Base-by-base conservation (phyloP, 2,797 vertebrate species). In the Meda fulgida region DNA sequence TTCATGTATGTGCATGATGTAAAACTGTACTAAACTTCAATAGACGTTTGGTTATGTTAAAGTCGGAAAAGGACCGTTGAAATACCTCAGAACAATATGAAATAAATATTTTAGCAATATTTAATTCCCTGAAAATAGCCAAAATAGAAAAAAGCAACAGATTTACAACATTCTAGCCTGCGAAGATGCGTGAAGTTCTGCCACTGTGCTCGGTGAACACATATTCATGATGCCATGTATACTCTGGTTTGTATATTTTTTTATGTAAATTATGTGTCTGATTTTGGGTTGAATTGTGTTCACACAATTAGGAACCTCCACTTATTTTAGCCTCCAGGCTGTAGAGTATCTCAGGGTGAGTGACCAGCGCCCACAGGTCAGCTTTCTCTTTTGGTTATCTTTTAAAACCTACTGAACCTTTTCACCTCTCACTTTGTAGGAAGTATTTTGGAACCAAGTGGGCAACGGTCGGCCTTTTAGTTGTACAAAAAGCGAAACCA, bases 311-410 rank as follows among this genome's bases (percentile, higher is more conserved):
- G 6, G 3, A 66, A 31, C n/a, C 29, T 79, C 71, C 36, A 78
- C 67, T 82, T 55, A 26, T 73, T 70, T 78, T 34, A 55, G 53
- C 58, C 84, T 82, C 60, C 43, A 80, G 75, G 69, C 80, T 63
- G 80, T 78, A 80, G 63, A 86, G 53, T 78, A 76, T 83, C 85
- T 86, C 85, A 66, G 89, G 81, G 87, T 66, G 77, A 88, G 48
- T 89, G 84, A 78, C 85, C 87, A 78, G 88, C 90, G 89, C 90
- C 89, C 90, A 93, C 91, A 93, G 93, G 94, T 95, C 94, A 95
- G 93, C 93, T 95, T 95, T 95, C 94, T 91, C 94, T 87, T 85
- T 84, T 80, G 86, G 77, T 87, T 92, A 93, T 94, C 89, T 92
- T 92, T 94, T 93, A 91, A 91, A 83, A 85, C 34, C 81, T 80